Percentiles rank a stretch among this genome's conserved stretches.
These are phyloP conservation scores for Eupithecia abbreviata DNA, from an alignment of 2,888 invertebrate genomes.

Conservation along the genomic window DNA sequence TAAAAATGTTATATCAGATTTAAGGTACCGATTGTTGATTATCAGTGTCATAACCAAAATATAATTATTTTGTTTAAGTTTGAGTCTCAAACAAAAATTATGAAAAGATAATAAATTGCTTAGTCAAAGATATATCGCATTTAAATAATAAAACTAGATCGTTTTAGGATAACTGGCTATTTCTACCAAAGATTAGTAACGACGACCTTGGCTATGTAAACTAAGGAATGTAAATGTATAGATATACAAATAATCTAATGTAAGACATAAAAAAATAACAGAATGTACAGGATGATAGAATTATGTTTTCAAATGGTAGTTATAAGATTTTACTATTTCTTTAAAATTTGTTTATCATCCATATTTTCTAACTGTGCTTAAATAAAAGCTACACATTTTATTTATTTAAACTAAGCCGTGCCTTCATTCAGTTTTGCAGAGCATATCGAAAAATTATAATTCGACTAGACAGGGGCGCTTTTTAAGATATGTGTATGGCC, in stretches of 20 bases:
- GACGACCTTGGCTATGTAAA: slow-evolving; percentile 61
- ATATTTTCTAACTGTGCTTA: background rate
- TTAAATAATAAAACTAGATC: background rate
- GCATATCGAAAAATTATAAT: background rate
- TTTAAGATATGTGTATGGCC: background rate
- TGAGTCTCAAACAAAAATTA: background rate
- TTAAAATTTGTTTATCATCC: background rate
- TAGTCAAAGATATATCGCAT: background rate
- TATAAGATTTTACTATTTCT: slow-evolving; percentile 10
- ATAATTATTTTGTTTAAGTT: background rate
- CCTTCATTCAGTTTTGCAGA: background rate
- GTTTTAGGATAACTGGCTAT: background rate
- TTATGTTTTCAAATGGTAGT: slow-evolving; percentile 15
- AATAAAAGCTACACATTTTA: background rate
- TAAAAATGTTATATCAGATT: background rate
- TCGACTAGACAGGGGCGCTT: background rate
- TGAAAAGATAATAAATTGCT: slow-evolving; percentile 3
- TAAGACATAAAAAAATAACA: slow-evolving; percentile 13
- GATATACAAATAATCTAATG: slow-evolving; percentile 1
- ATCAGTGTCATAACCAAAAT: background rate
- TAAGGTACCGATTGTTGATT: background rate
- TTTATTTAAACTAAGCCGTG: background rate
- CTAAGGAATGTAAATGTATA: slow-evolving; percentile 54
- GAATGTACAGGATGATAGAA: slow-evolving; percentile 25
- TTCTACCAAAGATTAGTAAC: slow-evolving; percentile 34